Evolutionary conservation across 92 coral and sea anemone species (phyloP), one percentile per base, ranked within the genome.

Genomic region (Zoanthus gigantus): DNA sequence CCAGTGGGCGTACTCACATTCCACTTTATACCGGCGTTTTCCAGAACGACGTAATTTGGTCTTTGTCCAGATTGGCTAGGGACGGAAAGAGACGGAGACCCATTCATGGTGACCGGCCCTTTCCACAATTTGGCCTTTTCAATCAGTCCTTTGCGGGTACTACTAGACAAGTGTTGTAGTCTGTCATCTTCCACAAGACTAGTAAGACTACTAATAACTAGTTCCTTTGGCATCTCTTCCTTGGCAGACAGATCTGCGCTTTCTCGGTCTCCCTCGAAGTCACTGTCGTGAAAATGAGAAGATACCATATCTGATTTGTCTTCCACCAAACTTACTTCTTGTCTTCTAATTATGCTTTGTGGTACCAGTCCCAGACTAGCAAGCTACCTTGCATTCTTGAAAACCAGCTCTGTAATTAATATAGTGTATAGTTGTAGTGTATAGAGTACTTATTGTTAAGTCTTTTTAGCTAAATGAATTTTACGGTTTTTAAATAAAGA

Each of bases 61-160:
- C 79, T 32, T 28, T 23, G 44, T 53, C 53, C 50, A 79, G 85
- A 79, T 45, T 56, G 69, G 45, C 85, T 79, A 6, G 67, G 10
- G 50, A 79, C 85, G 85, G 73, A 79, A 79, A 45, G 11, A 52
- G 67, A 79, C 48, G 63, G 50, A 44, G 76, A 57, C 32, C 79
- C 89, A 57, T 85, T 47, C 17, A 57, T 67, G 37, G 69, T 74
- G 50, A 47, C 8, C 28, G 89, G 89, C 50, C 83, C 83, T 73
- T 46, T 60, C 79, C 79, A 85, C 61, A 53, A 45, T 28, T 79
- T 53, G 48, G 85, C 23, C 85, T 79, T 79, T 69, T 50, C 71
- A 37, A 79, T 45, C 23, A 79, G 63, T 60, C 45, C 74, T 60
- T 46, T 16, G 30, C 85, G 61, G 71, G 71, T 66, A 66, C 71